phyloP scores from a whole-genome alignment of 2,113 vertebrate species.

The Connochaetes taurinus region DNA sequence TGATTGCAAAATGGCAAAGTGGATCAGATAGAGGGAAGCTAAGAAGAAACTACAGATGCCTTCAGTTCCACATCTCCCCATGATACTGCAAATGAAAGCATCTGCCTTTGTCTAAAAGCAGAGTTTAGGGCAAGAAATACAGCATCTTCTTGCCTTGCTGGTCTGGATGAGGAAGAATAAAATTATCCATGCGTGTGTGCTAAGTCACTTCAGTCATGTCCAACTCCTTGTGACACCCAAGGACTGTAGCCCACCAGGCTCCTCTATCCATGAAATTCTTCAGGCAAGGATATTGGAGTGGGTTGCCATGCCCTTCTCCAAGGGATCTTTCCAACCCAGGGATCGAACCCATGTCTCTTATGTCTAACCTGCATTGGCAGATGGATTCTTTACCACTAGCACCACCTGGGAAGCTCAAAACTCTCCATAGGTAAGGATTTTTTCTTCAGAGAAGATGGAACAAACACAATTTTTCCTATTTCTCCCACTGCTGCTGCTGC shows the following conservation, averaged over 20 bases:
- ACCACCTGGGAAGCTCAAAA: background rate
- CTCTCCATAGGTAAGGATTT: background rate
- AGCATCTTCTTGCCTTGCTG: background rate
- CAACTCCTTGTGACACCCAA: background rate
- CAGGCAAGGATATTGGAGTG: background rate
- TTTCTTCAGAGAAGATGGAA: background rate
- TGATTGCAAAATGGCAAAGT: background rate
- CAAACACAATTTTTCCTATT: background rate
- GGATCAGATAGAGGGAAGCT: background rate
- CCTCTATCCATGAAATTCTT: background rate
- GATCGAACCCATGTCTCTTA: fast-evolving
- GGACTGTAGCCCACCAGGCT: background rate
- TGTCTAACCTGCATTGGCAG: background rate
- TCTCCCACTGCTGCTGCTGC: background rate
- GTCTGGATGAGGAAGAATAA: background rate
- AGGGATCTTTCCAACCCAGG: background rate
- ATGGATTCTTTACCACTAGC: background rate
- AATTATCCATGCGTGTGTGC: fast-evolving
- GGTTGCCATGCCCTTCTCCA: background rate
- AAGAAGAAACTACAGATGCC: background rate
- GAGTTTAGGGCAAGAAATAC: background rate
- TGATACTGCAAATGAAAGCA: background rate
- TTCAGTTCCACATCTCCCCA: background rate
- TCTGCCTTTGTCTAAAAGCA: background rate
- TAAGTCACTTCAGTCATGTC: background rate